phyloP scores from a whole-genome alignment of 2,888 invertebrate genomes.

The Cetonia aurata region DNA sequence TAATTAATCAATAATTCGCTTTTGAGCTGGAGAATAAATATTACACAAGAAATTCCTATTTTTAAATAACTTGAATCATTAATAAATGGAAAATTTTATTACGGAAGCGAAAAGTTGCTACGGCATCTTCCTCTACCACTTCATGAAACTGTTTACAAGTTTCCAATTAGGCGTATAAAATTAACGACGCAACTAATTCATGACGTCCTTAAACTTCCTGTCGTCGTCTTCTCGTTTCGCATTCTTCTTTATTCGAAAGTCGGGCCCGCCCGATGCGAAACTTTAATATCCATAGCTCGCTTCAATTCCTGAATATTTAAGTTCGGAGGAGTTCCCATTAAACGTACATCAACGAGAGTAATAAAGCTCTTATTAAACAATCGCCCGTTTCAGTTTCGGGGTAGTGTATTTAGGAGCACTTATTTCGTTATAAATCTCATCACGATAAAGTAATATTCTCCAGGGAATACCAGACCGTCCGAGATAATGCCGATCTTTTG shows the following conservation, averaged over 20 bases:
- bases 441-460: slow-evolving; percentile 35
- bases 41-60: too few relatives aligned
- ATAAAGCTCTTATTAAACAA: slow-evolving; percentile 40
- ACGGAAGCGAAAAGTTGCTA: too few relatives aligned
- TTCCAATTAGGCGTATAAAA: slow-evolving; percentile 22
- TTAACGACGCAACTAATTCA: slow-evolving; percentile 24
- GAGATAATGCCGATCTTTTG: slow-evolving; percentile 23
- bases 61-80: too few relatives aligned
- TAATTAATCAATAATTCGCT: too few relatives aligned
- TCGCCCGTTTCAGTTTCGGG: slow-evolving; percentile 32
- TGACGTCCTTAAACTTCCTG: slow-evolving; percentile 1
- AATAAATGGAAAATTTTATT: too few relatives aligned
- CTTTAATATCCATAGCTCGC: slow-evolving; percentile 27
- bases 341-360: slow-evolving; percentile 20
- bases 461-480: not conserved
- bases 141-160: not conserved
- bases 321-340: slow-evolving; percentile 31
- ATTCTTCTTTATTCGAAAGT: slow-evolving; percentile 16
- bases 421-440: slow-evolving; percentile 37
- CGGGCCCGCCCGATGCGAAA: slow-evolving; percentile 12
- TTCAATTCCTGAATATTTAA: slow-evolving; percentile 37
- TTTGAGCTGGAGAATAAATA: too few relatives aligned
- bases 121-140: too few relatives aligned
- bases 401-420: slow-evolving; percentile 33
- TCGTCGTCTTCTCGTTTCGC: slow-evolving; percentile 3